phyloP scores from a whole-genome alignment of 2,113 vertebrate genomes.

The Tretioscincus oriximinensis region DNA sequence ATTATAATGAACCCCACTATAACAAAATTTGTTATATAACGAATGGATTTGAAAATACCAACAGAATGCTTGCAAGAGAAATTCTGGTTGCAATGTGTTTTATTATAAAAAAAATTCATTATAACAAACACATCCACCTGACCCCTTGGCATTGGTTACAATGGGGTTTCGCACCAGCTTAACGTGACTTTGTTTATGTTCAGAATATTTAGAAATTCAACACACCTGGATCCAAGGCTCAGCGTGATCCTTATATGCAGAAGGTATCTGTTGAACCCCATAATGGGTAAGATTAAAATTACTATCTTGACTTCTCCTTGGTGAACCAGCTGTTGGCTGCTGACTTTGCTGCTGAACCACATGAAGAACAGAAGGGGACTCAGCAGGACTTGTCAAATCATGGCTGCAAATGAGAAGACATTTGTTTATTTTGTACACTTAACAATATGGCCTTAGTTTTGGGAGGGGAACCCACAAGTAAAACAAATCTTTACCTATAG shows the following conservation, averaged over 20 bases:
- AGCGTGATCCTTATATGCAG: conserved; percentile 81
- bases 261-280: conserved; percentile 84
- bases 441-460: not conserved
- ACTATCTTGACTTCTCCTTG: conserved; percentile 73
- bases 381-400: conserved; percentile 78
- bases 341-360: conserved; percentile 71
- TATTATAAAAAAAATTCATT: no score
- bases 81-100: no score
- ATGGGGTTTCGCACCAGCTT: no score
- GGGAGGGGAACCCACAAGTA: not conserved
- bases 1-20: no score
- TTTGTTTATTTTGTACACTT: conserved; percentile 4
- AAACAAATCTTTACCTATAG: conserved; percentile 75
- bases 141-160: no score
- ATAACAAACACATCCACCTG: no score
- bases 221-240: conserved; percentile 89
- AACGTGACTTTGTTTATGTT: no score
- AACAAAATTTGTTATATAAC: no score
- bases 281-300: conserved; percentile 83
- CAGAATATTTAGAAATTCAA: conserved; percentile 12
- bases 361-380: conserved; percentile 71
- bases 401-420: conserved; percentile 67
- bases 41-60: no score
- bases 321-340: conserved; percentile 65
- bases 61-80: no score